Evolutionary conservation across 2,888 invertebrate species (phyloP).

Genomic region (Neocrepidodera transversa): DNA sequence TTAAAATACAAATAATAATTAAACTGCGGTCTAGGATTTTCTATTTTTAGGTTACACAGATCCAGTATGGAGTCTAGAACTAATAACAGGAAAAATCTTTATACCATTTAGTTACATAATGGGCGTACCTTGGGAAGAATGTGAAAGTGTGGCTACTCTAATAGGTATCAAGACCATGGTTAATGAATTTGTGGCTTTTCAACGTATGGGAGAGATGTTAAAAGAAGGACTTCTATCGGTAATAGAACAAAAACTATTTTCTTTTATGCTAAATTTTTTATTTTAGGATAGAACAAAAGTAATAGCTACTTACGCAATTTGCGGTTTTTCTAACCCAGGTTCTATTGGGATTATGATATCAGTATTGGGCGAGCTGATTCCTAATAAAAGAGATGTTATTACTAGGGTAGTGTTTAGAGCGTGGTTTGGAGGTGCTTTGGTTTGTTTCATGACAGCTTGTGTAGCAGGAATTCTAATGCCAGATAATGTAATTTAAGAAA

Average conservation of each 20-base stretch:
- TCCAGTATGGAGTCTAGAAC: slow-evolving; percentile 66
- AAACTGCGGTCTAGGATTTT: no score
- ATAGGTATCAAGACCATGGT: slow-evolving; percentile 90
- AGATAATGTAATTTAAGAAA: slow-evolving; percentile 32
- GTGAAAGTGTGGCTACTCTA: slow-evolving; percentile 78
- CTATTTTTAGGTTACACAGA: slow-evolving; percentile 28
- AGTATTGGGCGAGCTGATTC: slow-evolving; percentile 77
- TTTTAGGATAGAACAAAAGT: slow-evolving; percentile 75
- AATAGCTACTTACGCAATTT: slow-evolving; percentile 89
- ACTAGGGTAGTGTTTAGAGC: slow-evolving; percentile 77
- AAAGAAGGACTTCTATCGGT: slow-evolving; percentile 25
- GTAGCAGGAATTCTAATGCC: slow-evolving; percentile 74
- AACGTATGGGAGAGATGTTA: slow-evolving; percentile 71
- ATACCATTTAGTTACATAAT: slow-evolving; percentile 90
- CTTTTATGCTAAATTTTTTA: slow-evolving; percentile 9
- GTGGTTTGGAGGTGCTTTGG: slow-evolving; percentile 80
- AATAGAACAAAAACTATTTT: no score
- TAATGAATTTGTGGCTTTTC: slow-evolving; percentile 93
- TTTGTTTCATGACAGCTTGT: slow-evolving; percentile 89
- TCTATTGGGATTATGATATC: slow-evolving; percentile 88
- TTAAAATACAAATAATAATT: not conserved
- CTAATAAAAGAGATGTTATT: slow-evolving; percentile 72
- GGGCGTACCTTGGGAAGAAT: slow-evolving; percentile 80
- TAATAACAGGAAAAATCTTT: slow-evolving; percentile 85
- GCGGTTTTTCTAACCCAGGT: slow-evolving; percentile 90